phyloP scores from a whole-genome alignment of 53 echinoderm and acorn worm species.

The Crossaster papposus region DNA sequence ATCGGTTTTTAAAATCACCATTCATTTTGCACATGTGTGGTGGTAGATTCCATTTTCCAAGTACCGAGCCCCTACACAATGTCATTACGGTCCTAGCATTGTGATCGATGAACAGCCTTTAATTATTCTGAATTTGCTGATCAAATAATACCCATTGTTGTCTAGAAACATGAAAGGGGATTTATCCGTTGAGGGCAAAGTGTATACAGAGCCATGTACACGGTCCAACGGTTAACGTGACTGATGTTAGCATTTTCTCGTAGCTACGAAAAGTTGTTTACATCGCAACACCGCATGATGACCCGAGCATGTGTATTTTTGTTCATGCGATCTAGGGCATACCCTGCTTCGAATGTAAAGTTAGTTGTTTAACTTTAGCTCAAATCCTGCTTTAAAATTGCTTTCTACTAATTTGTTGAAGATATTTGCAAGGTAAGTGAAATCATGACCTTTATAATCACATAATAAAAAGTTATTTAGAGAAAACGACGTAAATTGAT shows the following conservation, averaged over 20 bases:
- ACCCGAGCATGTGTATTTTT: not conserved
- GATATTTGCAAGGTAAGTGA: no score
- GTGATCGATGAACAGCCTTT: not conserved
- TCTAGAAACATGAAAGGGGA: not conserved
- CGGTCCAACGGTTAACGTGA: not conserved
- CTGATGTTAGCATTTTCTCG: not conserved
- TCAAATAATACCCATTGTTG: constrained; percentile 16
- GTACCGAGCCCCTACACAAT: not conserved
- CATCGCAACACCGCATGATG: constrained; percentile 24
- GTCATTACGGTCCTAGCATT: not conserved
- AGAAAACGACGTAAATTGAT: no score
- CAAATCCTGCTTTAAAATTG: no score
- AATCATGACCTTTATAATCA: no score
- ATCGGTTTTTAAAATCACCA: no score
- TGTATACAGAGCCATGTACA: not conserved
- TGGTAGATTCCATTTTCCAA: no score
- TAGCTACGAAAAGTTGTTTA: constrained; percentile 36
- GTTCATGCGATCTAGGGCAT: not conserved
- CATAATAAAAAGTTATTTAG: no score
- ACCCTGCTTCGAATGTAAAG: no score
- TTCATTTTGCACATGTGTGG: no score
- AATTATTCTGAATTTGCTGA: not conserved
- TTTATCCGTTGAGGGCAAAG: constrained; percentile 7
- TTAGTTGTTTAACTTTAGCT: no score
- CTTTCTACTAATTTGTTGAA: no score